Percentiles rank a stretch among this genome's conserved stretches.
These are phyloP conservation scores for Actenoides hombroni DNA, from an alignment of 2,113 vertebrate species.

Conservation along the genomic window DNA sequence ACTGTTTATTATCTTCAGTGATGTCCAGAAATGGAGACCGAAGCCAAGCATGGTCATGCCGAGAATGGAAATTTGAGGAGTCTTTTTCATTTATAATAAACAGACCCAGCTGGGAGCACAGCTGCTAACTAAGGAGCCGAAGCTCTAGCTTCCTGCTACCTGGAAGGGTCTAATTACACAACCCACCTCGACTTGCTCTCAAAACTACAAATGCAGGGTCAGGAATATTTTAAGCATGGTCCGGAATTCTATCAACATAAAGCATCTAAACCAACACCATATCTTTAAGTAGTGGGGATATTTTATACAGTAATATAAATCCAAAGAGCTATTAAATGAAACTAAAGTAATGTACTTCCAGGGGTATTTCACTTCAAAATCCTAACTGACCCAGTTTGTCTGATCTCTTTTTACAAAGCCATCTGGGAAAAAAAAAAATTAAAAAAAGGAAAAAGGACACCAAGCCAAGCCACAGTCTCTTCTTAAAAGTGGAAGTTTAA, in stretches of 20 bases:
- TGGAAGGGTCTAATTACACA: slow-evolving; percentile 70
- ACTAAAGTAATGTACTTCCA: not conserved
- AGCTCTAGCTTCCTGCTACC: slow-evolving; percentile 61
- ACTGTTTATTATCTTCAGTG: slow-evolving; percentile 60
- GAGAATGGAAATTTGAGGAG: slow-evolving; percentile 69
- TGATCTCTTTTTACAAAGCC: not conserved
- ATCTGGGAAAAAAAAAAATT: not conserved
- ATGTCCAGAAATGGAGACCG: slow-evolving; percentile 40
- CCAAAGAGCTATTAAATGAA: slow-evolving; percentile 7
- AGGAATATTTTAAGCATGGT: not conserved
- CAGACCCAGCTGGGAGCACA: slow-evolving; percentile 75
- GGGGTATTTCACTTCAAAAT: not conserved
- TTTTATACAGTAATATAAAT: slow-evolving; percentile 5
- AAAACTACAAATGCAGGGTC: slow-evolving; percentile 23
- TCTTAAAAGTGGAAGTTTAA: not conserved
- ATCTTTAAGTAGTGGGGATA: not conserved
- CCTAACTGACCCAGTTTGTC: not conserved
- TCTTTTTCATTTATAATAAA: slow-evolving; percentile 74
- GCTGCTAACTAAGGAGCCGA: slow-evolving; percentile 68
- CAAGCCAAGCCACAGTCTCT: not conserved
- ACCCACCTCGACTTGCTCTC: slow-evolving; percentile 42
- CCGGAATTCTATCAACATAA: not conserved
- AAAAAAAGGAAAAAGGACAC: not conserved
- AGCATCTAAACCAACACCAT: not conserved
- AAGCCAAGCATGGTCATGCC: slow-evolving; percentile 65